A percentile compares a stretch with the other conserved stretches of the same genome.
These are phyloP conservation scores for Ailurus styani DNA, from an alignment of 2,113 vertebrate species.

Conservation along the genomic window DNA sequence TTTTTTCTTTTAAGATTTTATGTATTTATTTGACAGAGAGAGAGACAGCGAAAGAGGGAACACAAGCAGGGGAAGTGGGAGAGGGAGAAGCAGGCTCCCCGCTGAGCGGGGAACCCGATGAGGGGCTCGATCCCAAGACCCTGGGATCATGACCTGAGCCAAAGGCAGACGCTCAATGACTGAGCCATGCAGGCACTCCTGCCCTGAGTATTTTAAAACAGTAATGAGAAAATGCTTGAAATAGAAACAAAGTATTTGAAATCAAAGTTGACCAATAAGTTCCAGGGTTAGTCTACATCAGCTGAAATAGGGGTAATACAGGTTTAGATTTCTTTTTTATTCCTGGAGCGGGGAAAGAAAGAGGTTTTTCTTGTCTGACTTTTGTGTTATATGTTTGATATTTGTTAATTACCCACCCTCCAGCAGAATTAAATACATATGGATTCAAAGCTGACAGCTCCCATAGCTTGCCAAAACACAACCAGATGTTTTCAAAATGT, in stretches of 20 bases:
- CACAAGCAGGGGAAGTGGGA: too few species aligned
- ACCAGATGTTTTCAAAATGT: conserved; percentile 51
- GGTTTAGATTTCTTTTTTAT: conserved; percentile 10
- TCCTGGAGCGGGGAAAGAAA: background rate
- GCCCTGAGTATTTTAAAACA: conserved; percentile 28
- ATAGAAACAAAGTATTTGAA: background rate
- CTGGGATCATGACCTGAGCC: too few species aligned
- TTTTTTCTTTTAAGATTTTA: too few species aligned
- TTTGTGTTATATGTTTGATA: conserved; percentile 28
- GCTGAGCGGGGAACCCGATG: too few species aligned
- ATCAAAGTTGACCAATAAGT: background rate
- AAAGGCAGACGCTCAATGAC: too few species aligned
- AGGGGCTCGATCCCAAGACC: too few species aligned
- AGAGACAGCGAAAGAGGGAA: too few species aligned
- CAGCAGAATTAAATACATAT: conserved; percentile 46
- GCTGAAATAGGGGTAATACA: background rate
- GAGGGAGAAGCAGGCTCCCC: too few species aligned
- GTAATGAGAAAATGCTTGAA: conserved; percentile 20
- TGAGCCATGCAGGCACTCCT: too few species aligned
- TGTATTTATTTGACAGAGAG: too few species aligned
- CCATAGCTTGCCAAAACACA: conserved; percentile 8
- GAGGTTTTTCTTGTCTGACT: conserved; percentile 3
- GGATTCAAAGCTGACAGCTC: conserved; percentile 25
- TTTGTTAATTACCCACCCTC: conserved; percentile 20
- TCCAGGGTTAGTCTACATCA: background rate